Base-by-base conservation (phyloP, 2,888 invertebrate genomes). In the Mythimna ferrago region DNA sequence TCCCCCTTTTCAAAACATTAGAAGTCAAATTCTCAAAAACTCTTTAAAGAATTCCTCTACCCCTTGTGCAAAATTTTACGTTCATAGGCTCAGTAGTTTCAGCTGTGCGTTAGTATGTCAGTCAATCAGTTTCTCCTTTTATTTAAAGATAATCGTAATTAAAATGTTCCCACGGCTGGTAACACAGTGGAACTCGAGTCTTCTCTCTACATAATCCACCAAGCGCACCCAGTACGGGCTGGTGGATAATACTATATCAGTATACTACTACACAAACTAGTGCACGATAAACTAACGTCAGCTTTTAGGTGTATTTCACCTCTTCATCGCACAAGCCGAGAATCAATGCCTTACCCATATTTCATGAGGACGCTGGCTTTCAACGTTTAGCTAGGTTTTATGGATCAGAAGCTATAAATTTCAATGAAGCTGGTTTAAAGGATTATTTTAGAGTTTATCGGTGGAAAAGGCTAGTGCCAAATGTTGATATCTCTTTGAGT, bases 391-490 rank as follows among this genome's bases (percentile, higher is more conserved):
- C 41, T 63, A 66, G 68, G 48, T 69, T 80, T 73, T 78, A 80
- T 82, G 80, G 79, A 82, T 82, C 78, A 82, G 80, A 80, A 80
- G 66, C 80, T 66, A 73, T 82, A 80, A 67, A 80, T 80, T 82
- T 66, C 73, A 63, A 82, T 69, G 38, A 73, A 82, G 56, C 60
- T 26, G 38, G 58, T 72, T 38, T 66, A 61, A 70, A 56, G 21
- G 58, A 66, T 66, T 65, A 80, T 66, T 76, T 66, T n/a, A 41
- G 3, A 70, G 32, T 66, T 80, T 44, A 65, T 53, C 4, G 44
- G 6, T 61, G 32, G 11, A n/a, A 57, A 10, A 32, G 6, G 16
- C 32, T 11, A 35, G n/a, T 67, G 44, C 26, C 26, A 26, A 7
- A 41, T 41, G 21, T 9, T 35, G 38, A 35, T 35, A 58, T 35